These are phyloP conservation scores for Enteromius fasciolatus DNA, from an alignment of 2,797 vertebrate genomes.

Conservation along the genomic window DNA sequence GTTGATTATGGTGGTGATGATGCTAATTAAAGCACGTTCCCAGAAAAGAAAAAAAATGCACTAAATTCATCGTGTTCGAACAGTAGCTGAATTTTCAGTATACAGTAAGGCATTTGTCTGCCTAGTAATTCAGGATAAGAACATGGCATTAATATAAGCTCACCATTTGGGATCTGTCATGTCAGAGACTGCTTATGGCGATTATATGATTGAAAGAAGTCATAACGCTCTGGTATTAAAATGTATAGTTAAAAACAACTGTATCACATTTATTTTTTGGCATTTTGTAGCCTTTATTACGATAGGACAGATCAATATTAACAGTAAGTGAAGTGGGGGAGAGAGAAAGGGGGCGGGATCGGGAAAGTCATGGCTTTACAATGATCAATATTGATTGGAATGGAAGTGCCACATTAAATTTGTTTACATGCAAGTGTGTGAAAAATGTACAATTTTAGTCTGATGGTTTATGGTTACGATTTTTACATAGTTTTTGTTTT, in stretches of 20 bases:
- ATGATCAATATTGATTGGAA: neutral
- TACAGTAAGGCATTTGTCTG: neutral
- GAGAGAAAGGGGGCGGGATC: too few relatives aligned
- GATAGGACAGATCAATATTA: too few relatives aligned
- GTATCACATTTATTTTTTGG: neutral
- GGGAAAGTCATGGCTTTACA: too few relatives aligned
- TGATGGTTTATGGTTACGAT: neutral
- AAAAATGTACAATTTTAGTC: neutral
- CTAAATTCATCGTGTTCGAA: conserved; percentile 27
- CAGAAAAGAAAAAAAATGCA: conserved; percentile 49
- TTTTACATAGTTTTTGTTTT: too few relatives aligned
- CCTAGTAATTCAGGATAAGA: neutral
- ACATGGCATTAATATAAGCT: neutral
- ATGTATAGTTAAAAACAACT: neutral
- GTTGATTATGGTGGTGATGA: conserved; percentile 58
- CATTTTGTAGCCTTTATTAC: too few relatives aligned
- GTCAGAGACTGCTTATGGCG: neutral
- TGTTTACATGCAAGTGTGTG: neutral
- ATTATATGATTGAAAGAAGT: neutral
- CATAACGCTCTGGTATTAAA: neutral
- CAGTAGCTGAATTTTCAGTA: conserved; percentile 6
- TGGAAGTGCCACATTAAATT: neutral
- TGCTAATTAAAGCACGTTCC: conserved; percentile 61
- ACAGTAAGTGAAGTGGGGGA: too few relatives aligned
- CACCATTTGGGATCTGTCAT: neutral